phyloP scores from a whole-genome alignment of 1,140 invertebrate genomes.

The Drosophila asahinai region DNA sequence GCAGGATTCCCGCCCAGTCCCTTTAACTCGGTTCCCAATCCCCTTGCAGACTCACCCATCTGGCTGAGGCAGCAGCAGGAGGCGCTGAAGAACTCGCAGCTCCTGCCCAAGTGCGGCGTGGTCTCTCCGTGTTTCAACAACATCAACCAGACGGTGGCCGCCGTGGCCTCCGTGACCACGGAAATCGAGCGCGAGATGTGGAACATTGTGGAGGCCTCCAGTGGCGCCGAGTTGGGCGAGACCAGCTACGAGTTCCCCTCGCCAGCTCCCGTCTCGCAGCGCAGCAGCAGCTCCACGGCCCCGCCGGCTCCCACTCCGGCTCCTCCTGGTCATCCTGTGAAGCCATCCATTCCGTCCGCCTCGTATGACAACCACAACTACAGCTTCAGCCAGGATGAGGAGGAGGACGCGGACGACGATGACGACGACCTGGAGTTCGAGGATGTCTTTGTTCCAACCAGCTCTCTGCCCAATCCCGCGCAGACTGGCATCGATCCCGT shows the following conservation, averaged over 20 bases:
- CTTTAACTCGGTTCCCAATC: constrained; percentile 12
- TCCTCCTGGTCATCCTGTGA: background rate
- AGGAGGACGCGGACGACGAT: constrained; percentile 44
- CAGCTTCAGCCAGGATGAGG: constrained; percentile 62
- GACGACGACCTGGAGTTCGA: constrained; percentile 79
- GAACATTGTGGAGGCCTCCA: constrained; percentile 85
- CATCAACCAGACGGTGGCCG: constrained; percentile 84
- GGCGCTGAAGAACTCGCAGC: constrained; percentile 70
- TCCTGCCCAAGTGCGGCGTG: constrained; percentile 73
- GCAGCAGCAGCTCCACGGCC: constrained; percentile 52
- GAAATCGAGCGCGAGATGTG: constrained; percentile 85
- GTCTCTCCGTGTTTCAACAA: constrained; percentile 77
- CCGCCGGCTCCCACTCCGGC: constrained; percentile 21
- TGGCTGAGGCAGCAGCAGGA: constrained; percentile 82
- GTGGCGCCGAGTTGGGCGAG: constrained; percentile 76
- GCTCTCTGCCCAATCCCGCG: constrained; percentile 8
- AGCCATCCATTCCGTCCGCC: constrained; percentile 33
- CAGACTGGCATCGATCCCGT: constrained; percentile 61
- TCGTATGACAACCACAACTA: constrained; percentile 81
- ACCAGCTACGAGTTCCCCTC: constrained; percentile 75
- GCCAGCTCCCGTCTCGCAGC: constrained; percentile 43
- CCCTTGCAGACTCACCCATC: constrained; percentile 73
- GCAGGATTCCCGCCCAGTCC: background rate
- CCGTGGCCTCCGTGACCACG: constrained; percentile 81
- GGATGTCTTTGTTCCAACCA: constrained; percentile 73